Evolutionary conservation across 2,797 vertebrate species (phyloP).

Genomic region (Octomys mimax): DNA sequence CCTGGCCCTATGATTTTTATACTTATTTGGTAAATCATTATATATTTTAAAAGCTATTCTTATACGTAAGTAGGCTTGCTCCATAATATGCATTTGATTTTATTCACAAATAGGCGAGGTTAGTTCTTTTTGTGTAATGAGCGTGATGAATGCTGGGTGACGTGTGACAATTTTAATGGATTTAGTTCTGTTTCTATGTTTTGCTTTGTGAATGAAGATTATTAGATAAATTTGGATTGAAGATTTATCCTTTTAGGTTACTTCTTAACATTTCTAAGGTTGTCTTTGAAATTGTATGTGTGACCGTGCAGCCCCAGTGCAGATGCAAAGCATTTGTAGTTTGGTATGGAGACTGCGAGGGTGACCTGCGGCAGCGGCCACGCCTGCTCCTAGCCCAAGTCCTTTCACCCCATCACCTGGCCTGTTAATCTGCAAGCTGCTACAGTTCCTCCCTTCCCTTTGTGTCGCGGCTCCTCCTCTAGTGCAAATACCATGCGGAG

Average conservation of each 20-base stretch:
- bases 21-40: conserved; percentile 22
- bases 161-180: conserved; percentile 35
- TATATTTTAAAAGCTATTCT: background rate
- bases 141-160: background rate
- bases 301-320: background rate
- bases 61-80: background rate
- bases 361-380: background rate
- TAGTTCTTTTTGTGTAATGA: conserved; percentile 49
- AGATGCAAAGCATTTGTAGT: background rate
- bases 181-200: conserved; percentile 48
- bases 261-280: background rate
- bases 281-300: background rate
- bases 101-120: background rate
- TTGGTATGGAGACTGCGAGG: background rate
- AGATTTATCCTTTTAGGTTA: background rate
- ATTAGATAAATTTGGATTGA: conserved; percentile 47
- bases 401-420: conserved; percentile 9
- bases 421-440: conserved; percentile 51
- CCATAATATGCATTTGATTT: background rate
- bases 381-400: background rate
- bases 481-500: conserved; percentile 66
- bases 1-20: background rate
- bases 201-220: conserved; percentile 27
- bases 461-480: conserved; percentile 63
- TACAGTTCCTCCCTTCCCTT: conserved; percentile 46